Evolutionary conservation across 2,888 invertebrate genomes (phyloP), one percentile per base, ranked within the genome.

Genomic region (Netelia inedita): DNA sequence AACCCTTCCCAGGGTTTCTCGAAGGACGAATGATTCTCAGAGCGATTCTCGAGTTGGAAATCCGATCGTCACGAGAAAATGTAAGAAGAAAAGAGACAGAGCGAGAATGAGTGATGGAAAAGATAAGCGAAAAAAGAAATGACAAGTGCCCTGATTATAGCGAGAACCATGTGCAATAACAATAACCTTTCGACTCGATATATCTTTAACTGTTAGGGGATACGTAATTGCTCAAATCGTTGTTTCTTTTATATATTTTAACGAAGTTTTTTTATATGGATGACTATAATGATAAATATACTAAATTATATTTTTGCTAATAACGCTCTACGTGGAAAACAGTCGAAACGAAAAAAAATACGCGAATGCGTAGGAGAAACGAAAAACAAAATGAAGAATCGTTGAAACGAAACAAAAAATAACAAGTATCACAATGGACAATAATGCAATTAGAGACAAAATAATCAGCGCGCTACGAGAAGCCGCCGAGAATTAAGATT

Each of bases 191-290:
- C 85, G 85, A 87, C 87, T 88, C 86, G 85, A 87, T 85, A 57
- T 83, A 80, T 61, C 68, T 82, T 66, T 82, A 76, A 80, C 78
- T 85, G 46, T 86, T 76, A 85, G 84, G 85, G 78, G 79, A 91
- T 91, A 92, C 89, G 90, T 91, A 91, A 90, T 92, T 92, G 92
- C 92, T 92, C 92, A 92, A 93, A 92, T 92, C 92, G 92, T 93
- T 93, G 90, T 92, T 92, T 93, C 92, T 91, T 92, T 91, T 91
- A 91, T 90, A 93, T 91, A 93, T 92, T 92, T 92, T 92, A 92
- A 92, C 88, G 80, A 91, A 90, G 91, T 91, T 92, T 55, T 65
- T 65, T 63, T 91, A 89, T 90, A 90, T 90, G 85, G 80, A 90
- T 88, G 88, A 90, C 87, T 89, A 89, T 89, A 88, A 90, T 83